Evolutionary conservation across 2,888 invertebrate species (phyloP).

Genomic region (Cremastobaeus sp.): DNA sequence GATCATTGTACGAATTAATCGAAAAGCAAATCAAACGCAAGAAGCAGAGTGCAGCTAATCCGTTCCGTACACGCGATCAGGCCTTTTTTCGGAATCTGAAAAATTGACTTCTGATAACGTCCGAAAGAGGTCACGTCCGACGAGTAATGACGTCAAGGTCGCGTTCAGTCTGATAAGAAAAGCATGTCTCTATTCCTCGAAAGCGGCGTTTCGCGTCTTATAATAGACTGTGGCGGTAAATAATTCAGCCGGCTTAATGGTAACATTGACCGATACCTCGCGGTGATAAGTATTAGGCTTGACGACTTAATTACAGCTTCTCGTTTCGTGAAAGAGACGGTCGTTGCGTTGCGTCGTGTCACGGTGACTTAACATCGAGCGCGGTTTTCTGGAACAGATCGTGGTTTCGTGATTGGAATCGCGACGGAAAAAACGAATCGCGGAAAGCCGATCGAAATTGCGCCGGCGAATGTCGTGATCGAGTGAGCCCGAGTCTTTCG

Average conservation of each 20-base stretch:
- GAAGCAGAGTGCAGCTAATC: no score
- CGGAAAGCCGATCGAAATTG: neutral
- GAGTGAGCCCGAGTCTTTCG: constrained; percentile 10
- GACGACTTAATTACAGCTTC: constrained; percentile 52
- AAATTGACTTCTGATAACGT: neutral
- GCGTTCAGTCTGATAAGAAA: constrained; percentile 29
- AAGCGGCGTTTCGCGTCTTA: constrained; percentile 16
- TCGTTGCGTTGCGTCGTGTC: constrained; percentile 19
- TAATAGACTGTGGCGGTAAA: constrained; percentile 41
- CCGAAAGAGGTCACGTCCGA: constrained; percentile 3
- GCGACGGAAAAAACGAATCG: neutral
- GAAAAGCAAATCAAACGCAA: neutral
- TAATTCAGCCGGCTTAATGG: constrained; percentile 34
- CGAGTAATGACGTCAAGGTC: constrained; percentile 22
- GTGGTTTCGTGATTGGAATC: constrained; percentile 3
- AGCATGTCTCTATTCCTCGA: constrained; percentile 12
- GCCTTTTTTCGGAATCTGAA: neutral
- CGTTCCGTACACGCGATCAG: neutral
- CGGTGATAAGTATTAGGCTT: constrained; percentile 42
- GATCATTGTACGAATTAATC: neutral
- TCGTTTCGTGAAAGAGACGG: constrained; percentile 32
- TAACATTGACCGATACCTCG: constrained; percentile 35
- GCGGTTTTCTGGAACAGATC: constrained; percentile 14
- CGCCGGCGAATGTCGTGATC: neutral
- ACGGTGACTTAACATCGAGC: constrained; percentile 15